A percentile compares a stretch with the other conserved stretches of the same genome.
phyloP scores from a whole-genome alignment of 2,113 vertebrate species.

The Herpetotheres cachinnans region DNA sequence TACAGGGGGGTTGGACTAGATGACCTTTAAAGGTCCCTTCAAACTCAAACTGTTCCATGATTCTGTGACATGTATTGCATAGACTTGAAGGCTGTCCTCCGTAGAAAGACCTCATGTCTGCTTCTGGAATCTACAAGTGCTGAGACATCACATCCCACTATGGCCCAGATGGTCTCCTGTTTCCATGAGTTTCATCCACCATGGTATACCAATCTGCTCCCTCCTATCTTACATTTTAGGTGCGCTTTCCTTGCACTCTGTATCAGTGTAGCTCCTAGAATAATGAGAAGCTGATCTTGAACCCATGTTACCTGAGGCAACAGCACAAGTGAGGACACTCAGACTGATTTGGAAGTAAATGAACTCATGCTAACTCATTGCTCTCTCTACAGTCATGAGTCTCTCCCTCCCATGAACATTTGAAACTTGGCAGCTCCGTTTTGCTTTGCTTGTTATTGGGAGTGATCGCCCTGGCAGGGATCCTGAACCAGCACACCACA shows the following conservation, averaged over 20 bases:
- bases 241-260: neutral
- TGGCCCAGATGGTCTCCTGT: neutral
- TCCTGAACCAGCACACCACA: conserved; percentile 50
- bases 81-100: neutral
- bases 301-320: neutral
- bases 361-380: neutral
- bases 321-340: neutral
- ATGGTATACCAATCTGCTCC: neutral
- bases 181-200: neutral
- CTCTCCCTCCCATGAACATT: neutral
- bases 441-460: conserved; percentile 41
- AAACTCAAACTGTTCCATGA: neutral
- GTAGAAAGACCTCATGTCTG: neutral
- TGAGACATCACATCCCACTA: neutral
- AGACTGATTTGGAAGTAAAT: neutral
- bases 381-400: neutral
- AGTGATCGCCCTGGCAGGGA: conserved; percentile 34
- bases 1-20: neutral
- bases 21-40: neutral
- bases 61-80: neutral
- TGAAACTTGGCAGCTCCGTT: conserved; percentile 45
- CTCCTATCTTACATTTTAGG: neutral
- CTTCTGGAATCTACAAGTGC: neutral
- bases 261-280: neutral
- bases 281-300: neutral